phyloP scores from a whole-genome alignment of 2,113 vertebrate species.

The Leptobrachium leishanense region DNA sequence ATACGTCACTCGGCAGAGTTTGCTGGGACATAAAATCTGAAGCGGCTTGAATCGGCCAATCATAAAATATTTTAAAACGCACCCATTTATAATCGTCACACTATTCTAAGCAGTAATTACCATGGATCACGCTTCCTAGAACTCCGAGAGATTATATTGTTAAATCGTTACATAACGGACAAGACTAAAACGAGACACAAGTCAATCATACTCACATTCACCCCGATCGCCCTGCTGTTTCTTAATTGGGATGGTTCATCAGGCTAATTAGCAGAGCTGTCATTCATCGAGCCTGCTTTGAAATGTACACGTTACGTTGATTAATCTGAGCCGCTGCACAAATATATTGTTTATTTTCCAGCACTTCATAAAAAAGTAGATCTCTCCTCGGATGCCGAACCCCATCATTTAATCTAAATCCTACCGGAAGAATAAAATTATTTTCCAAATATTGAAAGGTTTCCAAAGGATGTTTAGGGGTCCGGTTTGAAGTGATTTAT shows the following conservation, averaged over 20 bases:
- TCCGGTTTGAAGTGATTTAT: slow-evolving; percentile 36
- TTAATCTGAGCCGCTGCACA: not conserved
- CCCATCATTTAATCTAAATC: slow-evolving; percentile 32
- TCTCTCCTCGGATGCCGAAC: not conserved
- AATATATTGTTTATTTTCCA: not conserved
- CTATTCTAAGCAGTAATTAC: not conserved
- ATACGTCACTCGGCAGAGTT: no score
- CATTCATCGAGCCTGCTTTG: not conserved
- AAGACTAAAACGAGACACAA: not conserved
- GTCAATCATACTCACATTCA: not conserved
- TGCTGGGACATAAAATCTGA: no score
- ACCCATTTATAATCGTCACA: no score
- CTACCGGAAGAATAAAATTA: slow-evolving; percentile 17
- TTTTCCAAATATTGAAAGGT: slow-evolving; percentile 13
- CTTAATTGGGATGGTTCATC: not conserved
- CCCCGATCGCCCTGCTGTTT: not conserved
- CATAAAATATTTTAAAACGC: no score
- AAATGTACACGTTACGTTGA: not conserved
- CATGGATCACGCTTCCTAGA: not conserved
- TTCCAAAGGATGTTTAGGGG: slow-evolving; percentile 14
- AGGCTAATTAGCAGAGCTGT: slow-evolving; percentile 1
- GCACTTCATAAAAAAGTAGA: not conserved
- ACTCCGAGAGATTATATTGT: not conserved
- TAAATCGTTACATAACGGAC: not conserved
- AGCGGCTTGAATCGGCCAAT: no score